These are phyloP conservation scores for Zaprionus nigranus DNA, from an alignment of 1,140 invertebrate genomes.

Conservation along the genomic window DNA sequence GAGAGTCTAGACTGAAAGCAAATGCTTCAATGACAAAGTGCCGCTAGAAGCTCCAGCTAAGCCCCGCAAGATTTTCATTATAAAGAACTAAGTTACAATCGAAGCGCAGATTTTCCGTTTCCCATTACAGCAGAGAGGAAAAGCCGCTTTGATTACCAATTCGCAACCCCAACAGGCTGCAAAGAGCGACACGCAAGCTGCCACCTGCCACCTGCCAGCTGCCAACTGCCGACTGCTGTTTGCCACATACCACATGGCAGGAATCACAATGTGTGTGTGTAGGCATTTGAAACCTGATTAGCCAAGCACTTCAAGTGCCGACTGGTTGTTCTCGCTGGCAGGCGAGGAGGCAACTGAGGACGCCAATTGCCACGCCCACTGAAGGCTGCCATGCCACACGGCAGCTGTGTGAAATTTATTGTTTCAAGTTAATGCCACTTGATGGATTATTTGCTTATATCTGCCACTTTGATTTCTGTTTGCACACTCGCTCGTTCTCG, in stretches of 20 bases:
- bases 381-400: not conserved
- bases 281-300: slow-evolving; percentile 80
- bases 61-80: slow-evolving; percentile 37
- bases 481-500: slow-evolving; percentile 33
- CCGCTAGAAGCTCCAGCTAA: slow-evolving; percentile 6
- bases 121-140: slow-evolving; percentile 29
- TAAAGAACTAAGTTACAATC: slow-evolving; percentile 51
- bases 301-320: slow-evolving; percentile 76
- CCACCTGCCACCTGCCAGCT: not conserved
- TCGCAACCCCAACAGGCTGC: slow-evolving; percentile 27
- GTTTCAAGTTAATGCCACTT: slow-evolving; percentile 83
- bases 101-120: slow-evolving; percentile 51
- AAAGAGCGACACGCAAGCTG: slow-evolving; percentile 9
- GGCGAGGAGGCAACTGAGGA: slow-evolving; percentile 21
- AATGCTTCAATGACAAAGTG: slow-evolving; percentile 44
- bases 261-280: slow-evolving; percentile 23
- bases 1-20: slow-evolving; percentile 65
- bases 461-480: slow-evolving; percentile 63
- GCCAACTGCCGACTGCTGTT: not conserved
- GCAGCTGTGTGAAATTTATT: slow-evolving; percentile 76
- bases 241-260: slow-evolving; percentile 36
- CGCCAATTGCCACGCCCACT: slow-evolving; percentile 42
- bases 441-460: slow-evolving; percentile 82
- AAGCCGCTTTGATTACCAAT: slow-evolving; percentile 69
- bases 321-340: slow-evolving; percentile 23